A percentile compares a stretch with the other conserved stretches of the same genome.
Evolutionary conservation across 2,888 invertebrate species (phyloP).

Genomic region (Hyposoter didymator): DNA sequence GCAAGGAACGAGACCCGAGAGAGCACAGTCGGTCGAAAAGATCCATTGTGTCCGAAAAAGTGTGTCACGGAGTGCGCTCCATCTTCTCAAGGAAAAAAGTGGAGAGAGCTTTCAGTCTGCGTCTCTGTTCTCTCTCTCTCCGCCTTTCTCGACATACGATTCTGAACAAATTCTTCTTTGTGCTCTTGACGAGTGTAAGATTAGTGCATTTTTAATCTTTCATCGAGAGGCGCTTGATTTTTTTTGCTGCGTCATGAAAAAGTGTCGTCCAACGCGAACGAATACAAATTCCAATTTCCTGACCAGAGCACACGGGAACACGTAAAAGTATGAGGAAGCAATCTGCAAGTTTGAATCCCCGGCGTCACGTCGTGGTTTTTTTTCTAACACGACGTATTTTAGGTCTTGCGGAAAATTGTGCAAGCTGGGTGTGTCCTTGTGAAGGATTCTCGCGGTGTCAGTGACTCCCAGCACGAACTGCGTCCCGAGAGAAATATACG

Average conservation of each 20-base stretch:
- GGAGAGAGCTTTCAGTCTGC: slow-evolving; percentile 40
- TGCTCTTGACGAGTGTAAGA: not conserved
- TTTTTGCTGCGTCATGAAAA: not conserved
- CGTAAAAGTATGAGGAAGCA: not conserved
- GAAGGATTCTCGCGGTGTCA: slow-evolving; percentile 28
- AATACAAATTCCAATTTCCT: not conserved
- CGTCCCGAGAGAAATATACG: slow-evolving; percentile 47
- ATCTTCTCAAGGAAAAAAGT: slow-evolving; percentile 43
- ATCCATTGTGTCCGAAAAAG: slow-evolving; percentile 69
- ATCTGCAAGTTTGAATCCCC: slow-evolving; percentile 1
- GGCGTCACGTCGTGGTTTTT: not conserved
- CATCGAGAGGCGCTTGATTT: not conserved
- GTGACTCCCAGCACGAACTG: slow-evolving; percentile 47
- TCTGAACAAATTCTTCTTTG: not conserved
- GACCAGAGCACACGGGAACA: not conserved
- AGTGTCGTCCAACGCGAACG: not conserved
- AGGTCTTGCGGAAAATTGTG: slow-evolving; percentile 1
- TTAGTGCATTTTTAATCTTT: not conserved
- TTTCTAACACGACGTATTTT: not conserved
- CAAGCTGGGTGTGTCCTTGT: not conserved
- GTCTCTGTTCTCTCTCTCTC: not conserved
- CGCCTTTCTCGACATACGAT: not conserved
- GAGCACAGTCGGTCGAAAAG: slow-evolving; percentile 60
- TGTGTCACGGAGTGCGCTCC: slow-evolving; percentile 69
- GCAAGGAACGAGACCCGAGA: slow-evolving; percentile 36